Evolutionary conservation across 2,113 vertebrate species (phyloP), one percentile per base, ranked within the genome.

Genomic region (Phrynocephalus versicolor): DNA sequence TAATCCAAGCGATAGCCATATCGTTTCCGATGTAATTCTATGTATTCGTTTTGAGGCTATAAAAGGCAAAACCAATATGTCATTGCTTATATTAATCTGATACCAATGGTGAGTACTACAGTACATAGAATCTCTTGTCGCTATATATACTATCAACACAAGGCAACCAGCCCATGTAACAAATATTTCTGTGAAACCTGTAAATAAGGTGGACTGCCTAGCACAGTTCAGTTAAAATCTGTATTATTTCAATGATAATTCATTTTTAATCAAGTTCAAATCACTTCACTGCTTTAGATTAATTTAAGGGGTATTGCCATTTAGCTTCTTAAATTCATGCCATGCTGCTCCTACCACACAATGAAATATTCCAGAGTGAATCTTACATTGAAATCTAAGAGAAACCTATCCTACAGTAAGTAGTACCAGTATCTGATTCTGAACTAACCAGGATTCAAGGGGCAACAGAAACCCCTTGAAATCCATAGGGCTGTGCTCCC

Each of bases 11-110:
- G 98, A 92, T 98, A 98, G 0, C 99, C 99, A 86, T 99, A 97
- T 10, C 99, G 97, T 95, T 98, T 99, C 83, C 98, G 98, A 88
- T 99, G 98, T 85, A 99, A 96, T 95, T 99, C 99, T 79, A 99
- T 99, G 89, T 99, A 95, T 88, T 99, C 98, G 84, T 99, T 99
- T 96, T 99, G 99, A 64, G 99, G 99, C 98, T 99, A 91, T 72
- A 2, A 88, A 85, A 76, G n/a, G 39, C 3, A 65, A 13, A 85
- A 23, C 23, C 55, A 6, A 67, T 76, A 13, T 51, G 33, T 27
- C 62, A 13, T 6, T 64, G 41, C 21, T 25, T 33, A 51, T 62
- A 62, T 2, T 27, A 30, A 25, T 60, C 3, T 1, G 12, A 74
- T 39, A 27, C 21, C 15, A 18, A 62, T 16, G 41, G 7, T 41